Evolutionary conservation across 2,113 vertebrate species (phyloP), one percentile per base, ranked within the genome.

Genomic region (Arenaria interpres): DNA sequence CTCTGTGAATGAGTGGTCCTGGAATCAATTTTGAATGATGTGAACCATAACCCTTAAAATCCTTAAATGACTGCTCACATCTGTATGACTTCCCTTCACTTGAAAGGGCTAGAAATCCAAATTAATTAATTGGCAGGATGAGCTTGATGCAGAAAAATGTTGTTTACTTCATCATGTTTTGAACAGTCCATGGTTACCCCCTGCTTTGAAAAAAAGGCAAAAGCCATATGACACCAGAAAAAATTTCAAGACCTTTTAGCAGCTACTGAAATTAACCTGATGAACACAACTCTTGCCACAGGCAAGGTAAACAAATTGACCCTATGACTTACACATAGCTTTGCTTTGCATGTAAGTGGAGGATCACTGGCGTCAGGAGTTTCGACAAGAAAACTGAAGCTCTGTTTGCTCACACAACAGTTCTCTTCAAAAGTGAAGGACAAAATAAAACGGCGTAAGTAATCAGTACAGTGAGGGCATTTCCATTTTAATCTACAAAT

Each of bases 291-390:
- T 73, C 59, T 94, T 85, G 88, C 92, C 94, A 90, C 46, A 88
- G 96, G 86, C 92, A 93, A 94, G 69, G 95, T 96, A 97, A 93
- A 96, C 90, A 96, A 85, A 62, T 69, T 90, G 95, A 93, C 94
- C 94, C 83, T 95, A 57, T 94, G 94, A 96, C 90, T 97, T 92
- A 76, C 69, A 84, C 94, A 92, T 54, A 94, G 76, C 83, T 93
- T 50, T 64, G 66, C 20, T 43, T 21, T 62, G 76, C 83, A 71
- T 85, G 45, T 56, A 89, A 85, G 83, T 41, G 54, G 57, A 77
- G 33, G 51, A 93, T 80, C 64, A 25, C 71, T 96, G 93, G 90
- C 66, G 14, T 96, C 95, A 93, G 92, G 92, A 53, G 73, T 39
- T 75, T 57, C 28, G 1, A 14, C 56, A 48, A 86, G 93, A 95